Evolutionary conservation across 2,113 vertebrate genomes (phyloP), one percentile per base, ranked within the genome.

Genomic region (Xenopus borealis): DNA sequence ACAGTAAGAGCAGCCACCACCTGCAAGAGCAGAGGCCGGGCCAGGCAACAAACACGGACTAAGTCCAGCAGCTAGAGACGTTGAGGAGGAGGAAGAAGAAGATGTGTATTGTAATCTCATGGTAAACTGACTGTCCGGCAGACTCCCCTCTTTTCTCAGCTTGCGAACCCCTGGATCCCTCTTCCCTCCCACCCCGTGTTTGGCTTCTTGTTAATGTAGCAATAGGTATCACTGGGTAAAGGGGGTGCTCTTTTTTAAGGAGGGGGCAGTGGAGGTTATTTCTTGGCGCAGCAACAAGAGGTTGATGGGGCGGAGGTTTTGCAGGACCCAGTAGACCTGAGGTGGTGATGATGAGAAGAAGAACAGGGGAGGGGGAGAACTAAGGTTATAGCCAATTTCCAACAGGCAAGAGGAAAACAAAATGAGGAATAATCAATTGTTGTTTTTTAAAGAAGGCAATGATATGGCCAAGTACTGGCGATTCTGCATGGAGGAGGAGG

Each of bases 81-180:
- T 23, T 3, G 64, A 55, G 62, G 71, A 62, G 62, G 76, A 45
- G 1, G 72, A 71, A 27, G 23, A 27, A 44, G 77, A 33, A 71
- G 83, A 74, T 46, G 82, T 80, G 81, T 82, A 79, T 78, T 78
- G 81, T 80, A 83, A 82, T 81, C 84, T 79, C 81, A 85, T 83
- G 86, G 82, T 81, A 80, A 10, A 78, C 79, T 83, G 83, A 68
- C 78, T 81, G 81, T 74, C 78, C 80, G 78, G 75, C 81, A 78
- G 67, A 52, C 3, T 72, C 65, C 81, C 78, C 79, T 80, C 78
- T 65, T 78, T 50, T 63, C 62, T 63, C 74, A 70, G 67, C 62
- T 69, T 70, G 20, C 13, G 17, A n/a, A 45, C 73, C 70, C 53
- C 50, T 12, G 47, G 14, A 3, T 16, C 47, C 8, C 47, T 10